Evolutionary conservation across 2,113 vertebrate genomes (phyloP), one percentile per base, ranked within the genome.

Genomic region (Arvicanthis niloticus): DNA sequence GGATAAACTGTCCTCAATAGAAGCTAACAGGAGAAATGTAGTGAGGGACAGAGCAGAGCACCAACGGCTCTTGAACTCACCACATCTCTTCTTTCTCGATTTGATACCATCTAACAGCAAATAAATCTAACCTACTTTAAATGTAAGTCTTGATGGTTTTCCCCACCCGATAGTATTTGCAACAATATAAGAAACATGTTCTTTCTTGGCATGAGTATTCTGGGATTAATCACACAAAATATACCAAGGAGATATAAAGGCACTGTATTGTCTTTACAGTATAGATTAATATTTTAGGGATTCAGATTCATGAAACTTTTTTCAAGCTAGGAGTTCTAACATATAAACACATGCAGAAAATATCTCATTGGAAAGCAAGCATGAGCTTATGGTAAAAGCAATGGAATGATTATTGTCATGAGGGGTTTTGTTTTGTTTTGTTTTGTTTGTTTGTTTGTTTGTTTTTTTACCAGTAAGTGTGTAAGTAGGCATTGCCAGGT

Each of bases 291-390:
- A 92, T 67, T 73, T 92, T 56, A 31, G 60, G 58, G 70, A 77
- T 40, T 51, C 40, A 10, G 2, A 60, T 93, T 9, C 82, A 45
- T 6, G 60, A 34, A 34, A 67, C 37, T 92, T 95, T 19, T 81
- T 91, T 92, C 81, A 91, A 89, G 56, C 29, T 31, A 94, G 31
- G 5, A 48, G 92, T 93, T 91, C 93, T 24, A 88, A 95, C 97
- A 81, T 2, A 76, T 29, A 78, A 53, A n/a, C 48, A n/a, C 51
- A 72, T 68, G 42, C n/a, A 95, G 62, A 89, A 88, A 60, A 70
- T 37, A 29, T 91, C 26, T 94, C 48, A 58, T 26, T 53, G 58
- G 93, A 93, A n/a, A n/a, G n/a, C n/a, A 91, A 95, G 31, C 37
- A 91, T 81, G 80, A 92, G 17, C n/a, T 42, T 48, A 2, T 75